Evolutionary conservation across 2,113 vertebrate species (phyloP).

Genomic region (Brachyhypopomus occidentalis): DNA sequence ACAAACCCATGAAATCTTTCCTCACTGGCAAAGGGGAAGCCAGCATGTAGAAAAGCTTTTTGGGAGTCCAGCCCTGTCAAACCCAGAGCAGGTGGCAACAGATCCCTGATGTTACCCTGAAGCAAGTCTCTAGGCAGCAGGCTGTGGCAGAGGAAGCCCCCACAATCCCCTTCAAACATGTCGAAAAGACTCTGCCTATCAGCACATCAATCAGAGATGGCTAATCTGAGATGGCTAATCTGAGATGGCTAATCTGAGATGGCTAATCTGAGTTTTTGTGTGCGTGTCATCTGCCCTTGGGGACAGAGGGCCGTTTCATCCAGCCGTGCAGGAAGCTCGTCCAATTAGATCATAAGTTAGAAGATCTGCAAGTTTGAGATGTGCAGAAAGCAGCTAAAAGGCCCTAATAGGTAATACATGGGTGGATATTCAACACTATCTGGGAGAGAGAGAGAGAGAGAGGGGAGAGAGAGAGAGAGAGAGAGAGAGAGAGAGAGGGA

Average conservation of each 20-base stretch:
- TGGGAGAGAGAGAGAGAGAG: neutral
- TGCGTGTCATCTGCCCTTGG: slow-evolving; percentile 35
- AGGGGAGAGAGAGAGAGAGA: neutral
- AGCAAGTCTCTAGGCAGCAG: slow-evolving; percentile 32
- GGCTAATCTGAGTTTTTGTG: slow-evolving; percentile 44
- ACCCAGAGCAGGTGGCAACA: neutral
- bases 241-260: slow-evolving; percentile 35
- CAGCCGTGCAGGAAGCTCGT: neutral
- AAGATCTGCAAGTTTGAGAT: neutral
- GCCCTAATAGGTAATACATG: neutral
- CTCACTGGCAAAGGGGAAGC: too few species aligned
- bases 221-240: slow-evolving; percentile 43
- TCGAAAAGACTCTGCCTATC: slow-evolving; percentile 43
- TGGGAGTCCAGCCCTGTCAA: neutral
- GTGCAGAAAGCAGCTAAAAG: neutral
- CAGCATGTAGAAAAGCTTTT: neutral
- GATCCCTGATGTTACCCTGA: neutral
- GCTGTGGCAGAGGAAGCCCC: slow-evolving; percentile 24
- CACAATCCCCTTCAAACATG: slow-evolving; percentile 24
- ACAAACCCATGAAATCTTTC: too few species aligned
- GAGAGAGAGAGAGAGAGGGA: slow-evolving; percentile 9
- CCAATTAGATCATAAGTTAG: slow-evolving; percentile 17
- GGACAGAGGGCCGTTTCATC: slow-evolving; percentile 31
- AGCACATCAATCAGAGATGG: slow-evolving; percentile 46
- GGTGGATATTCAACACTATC: neutral